Evolutionary conservation across 2,797 vertebrate genomes (phyloP).

Genomic region (Syndactyla subalaris): DNA sequence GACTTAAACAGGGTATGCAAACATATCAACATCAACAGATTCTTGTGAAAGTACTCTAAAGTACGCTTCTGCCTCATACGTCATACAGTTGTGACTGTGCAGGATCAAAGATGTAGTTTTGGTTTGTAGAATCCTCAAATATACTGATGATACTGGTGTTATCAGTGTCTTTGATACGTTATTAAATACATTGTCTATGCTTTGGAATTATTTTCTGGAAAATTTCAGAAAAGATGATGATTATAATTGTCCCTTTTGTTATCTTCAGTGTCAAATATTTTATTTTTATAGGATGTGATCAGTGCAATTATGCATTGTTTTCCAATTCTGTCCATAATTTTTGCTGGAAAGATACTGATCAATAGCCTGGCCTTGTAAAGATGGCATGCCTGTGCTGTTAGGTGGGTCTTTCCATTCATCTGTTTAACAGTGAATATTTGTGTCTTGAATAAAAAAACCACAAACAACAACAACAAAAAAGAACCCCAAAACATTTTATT

Average conservation of each 20-base stretch:
- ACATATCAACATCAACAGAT: background rate
- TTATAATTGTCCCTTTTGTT: background rate
- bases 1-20: background rate
- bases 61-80: background rate
- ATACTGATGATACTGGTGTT: background rate
- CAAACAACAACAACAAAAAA: too few species aligned
- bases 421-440: background rate
- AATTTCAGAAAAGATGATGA: background rate
- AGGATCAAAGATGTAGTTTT: background rate
- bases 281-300: background rate
- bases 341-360: background rate
- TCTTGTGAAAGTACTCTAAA: background rate
- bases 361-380: background rate
- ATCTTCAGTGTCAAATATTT: background rate
- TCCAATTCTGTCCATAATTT: background rate
- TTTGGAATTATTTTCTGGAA: background rate
- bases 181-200: background rate
- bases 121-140: background rate
- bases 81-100: background rate
- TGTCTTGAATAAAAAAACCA: background rate
- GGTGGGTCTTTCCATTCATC: rapidly evolving
- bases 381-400: background rate
- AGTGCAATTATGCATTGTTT: background rate
- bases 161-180: too few species aligned
- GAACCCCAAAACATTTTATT: background rate